A percentile compares a stretch with the other conserved stretches of the same genome.
phyloP scores from a whole-genome alignment of 2,888 invertebrate genomes.

The Poecilus cupreus region DNA sequence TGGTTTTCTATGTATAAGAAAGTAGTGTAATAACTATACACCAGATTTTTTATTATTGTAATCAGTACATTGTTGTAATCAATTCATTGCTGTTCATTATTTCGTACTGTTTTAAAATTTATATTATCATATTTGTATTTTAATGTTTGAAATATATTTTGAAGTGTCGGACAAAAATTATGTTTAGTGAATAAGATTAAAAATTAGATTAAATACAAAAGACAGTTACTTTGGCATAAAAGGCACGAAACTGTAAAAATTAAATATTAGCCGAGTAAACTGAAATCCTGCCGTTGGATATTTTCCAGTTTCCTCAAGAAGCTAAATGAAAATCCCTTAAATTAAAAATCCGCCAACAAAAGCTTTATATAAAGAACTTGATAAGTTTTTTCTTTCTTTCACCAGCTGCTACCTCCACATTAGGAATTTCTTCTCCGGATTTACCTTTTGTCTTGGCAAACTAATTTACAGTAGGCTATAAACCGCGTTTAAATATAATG shows the following conservation, averaged over 20 bases:
- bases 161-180: not conserved
- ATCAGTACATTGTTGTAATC: too few relatives aligned
- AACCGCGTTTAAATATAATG: conserved; percentile 46
- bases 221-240: not conserved
- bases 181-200: not conserved
- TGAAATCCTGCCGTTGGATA: not conserved
- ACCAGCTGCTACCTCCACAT: conserved; percentile 44
- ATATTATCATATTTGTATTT: too few relatives aligned
- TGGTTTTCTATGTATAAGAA: too few relatives aligned
- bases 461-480: conserved; percentile 44
- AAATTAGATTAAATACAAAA: conserved; percentile 2
- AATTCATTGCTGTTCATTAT: too few relatives aligned
- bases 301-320: not conserved
- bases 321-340: conserved; percentile 39
- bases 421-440: not conserved
- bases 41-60: too few relatives aligned
- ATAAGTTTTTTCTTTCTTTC: conserved; percentile 15
- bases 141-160: too few relatives aligned
- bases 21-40: too few relatives aligned
- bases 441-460: conserved; percentile 26
- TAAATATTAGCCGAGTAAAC: conserved; percentile 19
- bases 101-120: too few relatives aligned
- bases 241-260: not conserved
- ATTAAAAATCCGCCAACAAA: conserved; percentile 37
- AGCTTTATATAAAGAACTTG: conserved; percentile 25